These are phyloP conservation scores for Trissoscelio sp. DNA, from an alignment of 2,888 invertebrate species.

Conservation along the genomic window DNA sequence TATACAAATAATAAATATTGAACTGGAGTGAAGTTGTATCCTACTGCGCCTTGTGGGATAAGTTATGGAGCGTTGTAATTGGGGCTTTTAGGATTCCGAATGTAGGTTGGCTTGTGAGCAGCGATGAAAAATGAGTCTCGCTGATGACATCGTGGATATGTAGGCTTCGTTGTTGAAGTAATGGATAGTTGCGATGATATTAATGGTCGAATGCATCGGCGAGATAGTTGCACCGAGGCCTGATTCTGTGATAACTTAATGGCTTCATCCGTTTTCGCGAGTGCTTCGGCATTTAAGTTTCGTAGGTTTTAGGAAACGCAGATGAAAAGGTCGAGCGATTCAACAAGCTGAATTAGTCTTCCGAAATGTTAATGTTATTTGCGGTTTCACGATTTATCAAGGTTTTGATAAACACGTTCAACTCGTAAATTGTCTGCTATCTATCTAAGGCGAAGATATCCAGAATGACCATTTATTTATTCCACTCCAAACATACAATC, in stretches of 20 bases:
- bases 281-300: conserved; percentile 3
- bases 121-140: conserved; percentile 16
- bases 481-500: no score
- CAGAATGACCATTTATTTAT: neutral
- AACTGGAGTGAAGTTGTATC: no score
- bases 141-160: neutral
- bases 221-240: neutral
- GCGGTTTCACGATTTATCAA: neutral
- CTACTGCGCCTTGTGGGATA: neutral
- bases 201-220: conserved; percentile 14
- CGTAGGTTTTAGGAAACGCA: neutral
- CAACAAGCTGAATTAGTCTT: neutral
- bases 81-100: conserved; percentile 7
- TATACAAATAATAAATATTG: no score
- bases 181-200: conserved; percentile 6
- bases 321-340: neutral
- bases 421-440: conserved; percentile 2
- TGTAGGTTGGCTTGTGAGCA: conserved; percentile 19
- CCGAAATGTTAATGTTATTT: conserved; percentile 19
- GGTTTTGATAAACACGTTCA: neutral
- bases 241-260: conserved; percentile 24
- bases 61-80: conserved; percentile 17
- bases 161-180: neutral
- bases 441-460: neutral
- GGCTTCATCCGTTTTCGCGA: conserved; percentile 11